Conservation (phyloP, 2,113 vertebrate species). For the Rallus limicola region DNA sequence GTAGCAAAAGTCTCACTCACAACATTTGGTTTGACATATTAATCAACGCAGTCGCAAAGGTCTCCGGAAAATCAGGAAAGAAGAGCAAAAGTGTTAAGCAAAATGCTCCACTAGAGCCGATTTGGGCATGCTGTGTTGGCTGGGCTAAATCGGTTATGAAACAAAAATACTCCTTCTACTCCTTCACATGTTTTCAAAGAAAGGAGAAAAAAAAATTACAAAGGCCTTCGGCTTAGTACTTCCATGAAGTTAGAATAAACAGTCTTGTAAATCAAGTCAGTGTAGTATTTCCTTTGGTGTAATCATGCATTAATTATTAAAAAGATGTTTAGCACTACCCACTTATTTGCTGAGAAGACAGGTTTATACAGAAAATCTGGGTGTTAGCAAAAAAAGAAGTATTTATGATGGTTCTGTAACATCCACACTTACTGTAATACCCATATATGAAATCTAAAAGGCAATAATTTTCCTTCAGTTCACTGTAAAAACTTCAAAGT, state of each 20-base stretch:
- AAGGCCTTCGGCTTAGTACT: background rate
- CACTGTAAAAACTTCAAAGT: background rate
- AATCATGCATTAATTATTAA: background rate
- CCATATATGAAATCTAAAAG: background rate
- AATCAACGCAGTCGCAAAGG: conserved; percentile 48
- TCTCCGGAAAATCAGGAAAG: conserved; percentile 35
- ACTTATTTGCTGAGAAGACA: background rate
- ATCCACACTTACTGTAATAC: background rate
- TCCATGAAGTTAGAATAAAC: background rate
- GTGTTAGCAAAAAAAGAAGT: background rate
- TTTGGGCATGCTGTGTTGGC: background rate
- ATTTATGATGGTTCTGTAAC: background rate
- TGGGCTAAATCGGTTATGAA: background rate
- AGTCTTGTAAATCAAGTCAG: background rate
- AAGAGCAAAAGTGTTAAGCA: conserved; percentile 25
- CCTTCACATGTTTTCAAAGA: background rate
- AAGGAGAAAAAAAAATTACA: background rate
- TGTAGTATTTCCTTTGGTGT: background rate
- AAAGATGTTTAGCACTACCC: background rate
- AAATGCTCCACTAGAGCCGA: background rate
- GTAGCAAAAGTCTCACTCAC: conserved; percentile 16
- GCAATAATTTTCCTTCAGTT: background rate
- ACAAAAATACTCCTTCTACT: background rate
- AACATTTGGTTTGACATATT: conserved; percentile 59
- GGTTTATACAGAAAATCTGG: background rate